Evolutionary conservation across 2,113 vertebrate genomes (phyloP).

Genomic region (Phoenicopterus ruber): DNA sequence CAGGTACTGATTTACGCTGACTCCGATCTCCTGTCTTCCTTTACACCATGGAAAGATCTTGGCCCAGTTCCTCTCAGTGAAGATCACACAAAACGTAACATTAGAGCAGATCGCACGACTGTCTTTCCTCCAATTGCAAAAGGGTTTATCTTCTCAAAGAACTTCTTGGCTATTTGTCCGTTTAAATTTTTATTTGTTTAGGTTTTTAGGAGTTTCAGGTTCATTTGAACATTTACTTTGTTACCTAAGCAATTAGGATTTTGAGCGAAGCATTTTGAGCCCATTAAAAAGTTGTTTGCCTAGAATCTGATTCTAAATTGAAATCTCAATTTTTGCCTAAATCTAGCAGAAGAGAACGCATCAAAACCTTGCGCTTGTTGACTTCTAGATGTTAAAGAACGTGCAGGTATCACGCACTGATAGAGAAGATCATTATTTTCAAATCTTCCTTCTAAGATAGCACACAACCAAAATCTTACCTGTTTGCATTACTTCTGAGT

Average conservation of each 20-base stretch:
- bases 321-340: neutral
- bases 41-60: neutral
- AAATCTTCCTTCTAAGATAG: neutral
- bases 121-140: neutral
- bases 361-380: neutral
- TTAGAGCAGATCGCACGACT: neutral
- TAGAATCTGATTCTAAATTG: neutral
- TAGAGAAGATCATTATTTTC: neutral
- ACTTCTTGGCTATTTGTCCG: neutral
- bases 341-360: neutral
- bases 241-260: neutral
- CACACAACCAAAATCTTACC: neutral
- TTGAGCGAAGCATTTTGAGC: neutral
- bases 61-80: neutral
- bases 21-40: neutral
- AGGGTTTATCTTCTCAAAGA: neutral
- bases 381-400: neutral
- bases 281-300: neutral
- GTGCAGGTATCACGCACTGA: neutral
- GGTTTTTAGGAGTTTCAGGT: neutral
- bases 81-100: neutral
- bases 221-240: neutral
- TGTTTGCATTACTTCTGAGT: neutral
- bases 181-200: neutral
- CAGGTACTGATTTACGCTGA: neutral